These are phyloP conservation scores for Malurus alboscapulatus DNA, from an alignment of 2,113 vertebrate species.

Conservation along the genomic window DNA sequence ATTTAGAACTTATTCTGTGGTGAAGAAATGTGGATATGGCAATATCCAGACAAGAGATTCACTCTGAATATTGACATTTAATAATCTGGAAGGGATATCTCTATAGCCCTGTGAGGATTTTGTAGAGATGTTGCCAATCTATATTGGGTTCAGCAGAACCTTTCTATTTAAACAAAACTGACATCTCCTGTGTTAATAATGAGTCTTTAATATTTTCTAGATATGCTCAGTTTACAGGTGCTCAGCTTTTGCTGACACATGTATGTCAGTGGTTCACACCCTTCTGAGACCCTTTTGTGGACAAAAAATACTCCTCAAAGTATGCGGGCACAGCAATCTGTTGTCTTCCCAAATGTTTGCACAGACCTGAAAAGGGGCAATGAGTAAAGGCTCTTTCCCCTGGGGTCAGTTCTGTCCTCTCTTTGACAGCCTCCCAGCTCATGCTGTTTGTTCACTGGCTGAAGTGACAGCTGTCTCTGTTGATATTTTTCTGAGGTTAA, in stretches of 20 bases:
- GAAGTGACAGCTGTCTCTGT: background rate
- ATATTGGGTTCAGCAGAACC: background rate
- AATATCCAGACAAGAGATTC: background rate
- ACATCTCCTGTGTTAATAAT: background rate
- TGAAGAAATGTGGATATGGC: no score
- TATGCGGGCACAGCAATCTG: background rate
- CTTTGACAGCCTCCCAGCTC: background rate
- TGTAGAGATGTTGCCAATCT: background rate
- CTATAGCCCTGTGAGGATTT: accelerated
- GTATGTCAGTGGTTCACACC: background rate
- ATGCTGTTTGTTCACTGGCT: background rate
- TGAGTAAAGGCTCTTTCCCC: background rate
- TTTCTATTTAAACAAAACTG: background rate
- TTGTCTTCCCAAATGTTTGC: background rate
- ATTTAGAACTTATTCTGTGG: background rate
- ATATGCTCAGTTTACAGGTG: background rate
- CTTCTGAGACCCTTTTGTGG: background rate
- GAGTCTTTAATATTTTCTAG: background rate
- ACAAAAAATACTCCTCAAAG: background rate
- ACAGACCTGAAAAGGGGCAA: background rate
- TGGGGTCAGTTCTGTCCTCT: background rate
- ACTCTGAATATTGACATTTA: background rate
- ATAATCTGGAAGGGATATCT: background rate
- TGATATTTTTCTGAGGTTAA: background rate
- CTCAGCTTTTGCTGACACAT: background rate